Evolutionary conservation across 2,113 vertebrate species (phyloP), one percentile per base, ranked within the genome.

Genomic region (Pangasianodon hypophthalmus): DNA sequence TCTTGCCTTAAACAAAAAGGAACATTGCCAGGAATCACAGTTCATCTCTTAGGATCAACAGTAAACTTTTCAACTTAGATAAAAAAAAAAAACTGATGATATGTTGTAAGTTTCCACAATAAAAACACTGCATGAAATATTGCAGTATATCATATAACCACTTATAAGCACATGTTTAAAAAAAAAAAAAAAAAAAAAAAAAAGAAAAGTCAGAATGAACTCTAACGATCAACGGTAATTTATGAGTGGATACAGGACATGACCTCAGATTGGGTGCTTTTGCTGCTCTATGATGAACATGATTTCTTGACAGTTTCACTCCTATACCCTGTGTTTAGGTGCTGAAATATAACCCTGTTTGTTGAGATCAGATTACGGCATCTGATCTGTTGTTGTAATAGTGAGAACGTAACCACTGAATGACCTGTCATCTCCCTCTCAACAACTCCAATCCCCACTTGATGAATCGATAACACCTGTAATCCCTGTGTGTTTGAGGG

Each of bases 401-500:
- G 46, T 14, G 50, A 54, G 50, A 71, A 46, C 24, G 1, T 52
- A 58, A 83, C 73, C 80, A 84, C n/a, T 32, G 10, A 73, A n/a
- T 26, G 67, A 56, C 14, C 24, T 44, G n/a, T 56, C 48, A 56
- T 44, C n/a, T 41, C 87, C 16, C 13, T 83, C 60, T 67, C 87
- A 88, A 52, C 58, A 37, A 52, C 56, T 14, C 3, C 82, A 88
- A 88, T 88, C 87, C 79, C 7, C 32, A 46, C 19, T 62, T 87
- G 79, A 88, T 88, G 79, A 82, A 69, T 52, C 6, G 60, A 88
- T 82, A 64, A 83, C 46, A 41, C 58, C 60, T 41, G 60, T 82
- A 88, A 88, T 82, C 87, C 87, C 18, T 41, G 21, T 54, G 7
- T 88, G 58, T 81, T 54, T 58, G 18, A 83, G 82, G 60, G 82